Conservation (phyloP, 2,113 vertebrate species). For the Burhinus bistriatus region DNA sequence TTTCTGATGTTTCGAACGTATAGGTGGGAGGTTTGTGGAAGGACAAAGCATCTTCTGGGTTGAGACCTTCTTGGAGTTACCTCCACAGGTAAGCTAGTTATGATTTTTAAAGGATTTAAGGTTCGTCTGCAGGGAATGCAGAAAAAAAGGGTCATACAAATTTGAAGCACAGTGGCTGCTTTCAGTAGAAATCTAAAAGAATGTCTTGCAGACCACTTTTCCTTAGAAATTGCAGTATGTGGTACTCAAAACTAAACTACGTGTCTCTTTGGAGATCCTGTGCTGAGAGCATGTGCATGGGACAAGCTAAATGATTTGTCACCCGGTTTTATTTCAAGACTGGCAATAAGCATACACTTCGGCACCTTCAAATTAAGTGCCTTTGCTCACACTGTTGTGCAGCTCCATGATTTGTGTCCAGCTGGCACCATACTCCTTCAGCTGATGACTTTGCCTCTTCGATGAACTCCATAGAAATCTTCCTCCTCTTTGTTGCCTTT, state of each 20-base stretch:
- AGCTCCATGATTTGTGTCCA: neutral
- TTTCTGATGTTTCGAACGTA: neutral
- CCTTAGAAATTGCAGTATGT: neutral
- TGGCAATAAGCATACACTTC: neutral
- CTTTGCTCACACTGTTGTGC: neutral
- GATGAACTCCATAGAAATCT: neutral
- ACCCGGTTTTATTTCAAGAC: neutral
- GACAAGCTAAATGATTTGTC: neutral
- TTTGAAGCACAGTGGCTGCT: neutral
- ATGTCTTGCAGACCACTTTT: neutral
- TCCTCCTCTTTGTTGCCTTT: neutral
- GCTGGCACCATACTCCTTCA: neutral
- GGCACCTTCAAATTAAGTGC: neutral
- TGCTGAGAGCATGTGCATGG: neutral
- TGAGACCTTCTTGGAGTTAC: neutral
- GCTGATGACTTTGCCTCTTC: neutral
- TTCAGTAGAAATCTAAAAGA: neutral
- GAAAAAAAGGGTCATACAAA: neutral
- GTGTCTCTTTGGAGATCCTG: neutral
- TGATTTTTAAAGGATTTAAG: neutral
- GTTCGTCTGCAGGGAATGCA: neutral
- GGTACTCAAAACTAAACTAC: neutral
- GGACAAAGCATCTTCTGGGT: neutral
- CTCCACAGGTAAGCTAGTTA: neutral
- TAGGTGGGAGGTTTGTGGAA: accelerated